Percentiles rank a stretch among this genome's conserved stretches.
Evolutionary conservation across 2,888 invertebrate species (phyloP).

Genomic region (Watsonalla cultraria): DNA sequence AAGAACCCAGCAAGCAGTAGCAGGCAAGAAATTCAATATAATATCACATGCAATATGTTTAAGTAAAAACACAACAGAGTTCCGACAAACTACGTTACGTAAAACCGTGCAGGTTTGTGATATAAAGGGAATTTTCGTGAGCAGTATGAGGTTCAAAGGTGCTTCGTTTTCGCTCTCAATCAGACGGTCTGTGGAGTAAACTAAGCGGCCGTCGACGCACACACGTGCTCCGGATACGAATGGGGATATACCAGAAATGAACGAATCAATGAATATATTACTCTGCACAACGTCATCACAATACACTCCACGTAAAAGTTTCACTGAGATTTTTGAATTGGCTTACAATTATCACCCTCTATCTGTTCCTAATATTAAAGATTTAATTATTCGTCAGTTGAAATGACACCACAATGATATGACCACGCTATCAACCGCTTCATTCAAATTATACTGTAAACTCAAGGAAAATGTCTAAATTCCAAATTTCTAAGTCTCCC

Average conservation of each 20-base stretch:
- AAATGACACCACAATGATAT: too few relatives aligned
- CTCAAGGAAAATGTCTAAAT: too few relatives aligned
- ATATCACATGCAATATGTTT: too few relatives aligned
- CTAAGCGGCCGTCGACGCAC: conserved; percentile 19
- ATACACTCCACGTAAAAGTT: neutral
- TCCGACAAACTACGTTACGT: neutral
- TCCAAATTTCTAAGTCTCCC: too few relatives aligned
- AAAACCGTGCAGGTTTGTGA: neutral
- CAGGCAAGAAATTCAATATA: too few relatives aligned
- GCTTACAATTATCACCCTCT: too few relatives aligned
- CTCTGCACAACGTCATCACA: neutral
- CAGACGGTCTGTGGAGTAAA: conserved; percentile 33
- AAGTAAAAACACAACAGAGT: neutral
- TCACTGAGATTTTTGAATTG: too few relatives aligned
- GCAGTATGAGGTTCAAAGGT: conserved; percentile 9
- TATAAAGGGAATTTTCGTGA: neutral
- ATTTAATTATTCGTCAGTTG: too few relatives aligned
- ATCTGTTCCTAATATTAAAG: too few relatives aligned
- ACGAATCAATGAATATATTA: neutral
- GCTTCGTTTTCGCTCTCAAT: conserved; percentile 35
- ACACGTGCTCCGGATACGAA: conserved; percentile 39
- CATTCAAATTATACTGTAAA: too few relatives aligned
- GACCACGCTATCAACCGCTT: too few relatives aligned
- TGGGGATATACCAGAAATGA: conserved; percentile 10
- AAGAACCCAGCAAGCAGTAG: too few relatives aligned